phyloP scores from a whole-genome alignment of 2,797 vertebrate genomes.

The Neosilurus hyrtlii region DNA sequence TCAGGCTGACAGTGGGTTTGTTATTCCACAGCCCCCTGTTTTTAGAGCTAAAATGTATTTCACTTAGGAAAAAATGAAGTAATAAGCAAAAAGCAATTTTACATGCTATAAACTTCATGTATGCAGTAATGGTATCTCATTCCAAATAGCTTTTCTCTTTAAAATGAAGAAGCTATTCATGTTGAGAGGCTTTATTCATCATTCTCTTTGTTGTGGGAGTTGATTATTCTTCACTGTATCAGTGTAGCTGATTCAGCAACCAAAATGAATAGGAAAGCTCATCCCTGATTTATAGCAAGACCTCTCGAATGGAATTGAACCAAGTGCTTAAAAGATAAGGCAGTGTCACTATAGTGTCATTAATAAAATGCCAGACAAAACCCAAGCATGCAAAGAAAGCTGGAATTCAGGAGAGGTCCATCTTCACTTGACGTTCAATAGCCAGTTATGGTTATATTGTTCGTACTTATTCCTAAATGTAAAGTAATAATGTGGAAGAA shows the following conservation, averaged over 20 bases:
- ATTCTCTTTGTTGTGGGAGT: constrained; percentile 35
- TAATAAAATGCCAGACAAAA: constrained; percentile 42
- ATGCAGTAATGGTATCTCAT: constrained; percentile 27
- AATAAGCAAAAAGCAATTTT: constrained; percentile 13
- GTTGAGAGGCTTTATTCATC: constrained; percentile 39
- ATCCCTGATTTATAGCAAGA: constrained; percentile 41
- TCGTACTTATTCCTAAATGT: not conserved
- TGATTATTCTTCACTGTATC: constrained; percentile 41
- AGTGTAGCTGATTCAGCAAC: constrained; percentile 44
- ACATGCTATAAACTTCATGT: constrained; percentile 15
- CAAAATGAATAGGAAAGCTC: constrained; percentile 36
- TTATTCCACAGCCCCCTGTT: not conserved
- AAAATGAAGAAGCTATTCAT: constrained; percentile 29
- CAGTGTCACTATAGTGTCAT: constrained; percentile 18
- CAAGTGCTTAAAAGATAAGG: constrained; percentile 46
- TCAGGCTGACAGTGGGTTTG: not conserved
- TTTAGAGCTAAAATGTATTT: constrained; percentile 7
- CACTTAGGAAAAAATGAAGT: constrained; percentile 27
- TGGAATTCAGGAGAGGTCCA: constrained; percentile 14
- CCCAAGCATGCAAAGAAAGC: constrained; percentile 4
- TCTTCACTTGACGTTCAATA: constrained; percentile 8
- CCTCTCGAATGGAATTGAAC: constrained; percentile 40
- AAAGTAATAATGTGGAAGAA: not conserved
- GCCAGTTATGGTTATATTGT: constrained; percentile 22
- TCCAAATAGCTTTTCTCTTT: not conserved